Evolutionary conservation across 2,113 vertebrate genomes (phyloP), one percentile per base, ranked within the genome.

Genomic region (Hippocampus guttulatus): DNA sequence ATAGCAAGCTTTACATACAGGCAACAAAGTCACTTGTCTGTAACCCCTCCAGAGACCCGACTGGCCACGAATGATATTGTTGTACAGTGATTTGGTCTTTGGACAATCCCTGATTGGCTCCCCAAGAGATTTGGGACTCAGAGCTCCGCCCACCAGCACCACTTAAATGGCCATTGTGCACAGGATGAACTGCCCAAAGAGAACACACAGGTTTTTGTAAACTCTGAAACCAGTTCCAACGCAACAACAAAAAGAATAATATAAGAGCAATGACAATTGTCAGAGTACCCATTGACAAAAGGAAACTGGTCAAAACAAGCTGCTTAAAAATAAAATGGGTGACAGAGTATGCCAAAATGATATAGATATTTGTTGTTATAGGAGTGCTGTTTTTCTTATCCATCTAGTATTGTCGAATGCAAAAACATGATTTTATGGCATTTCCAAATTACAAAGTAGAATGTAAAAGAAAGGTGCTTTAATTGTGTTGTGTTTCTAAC

Each of bases 121-220:
- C 5, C 64, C 2, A 0, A 8, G 49, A 2, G 45, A 25, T 18
- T 18, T 40, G 49, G 66, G 30, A 38, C 71, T 74, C 30, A 1
- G 20, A 62, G 69, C 20, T 64, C 25, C 49, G 64, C 55, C 55
- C 64, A 33, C 18, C 10, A 1, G 68, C 64, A 43, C 62, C 25
- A 23, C 72, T 94, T 82, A 94, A 75, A 96, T 79, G 58, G 91
- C 52, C 93, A 95, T 91, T 0, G 92, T 93, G 79, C 92, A 90
- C 87, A 91, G 87, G 88, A 94, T 92, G 77, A 96, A 96, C 94
- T 95, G 85, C 55, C 1, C 3, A 62, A 12, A 23, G 33, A 68
- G 51, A 68, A 33, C 14, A 18, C 1, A 8, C 21, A 30, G 0
- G 25, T 3, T 55, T 54, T 55, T 23, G n/a, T 2, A 55, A 25